Evolutionary conservation across 2,888 invertebrate species (phyloP).

Genomic region (Cerastis leucographa): DNA sequence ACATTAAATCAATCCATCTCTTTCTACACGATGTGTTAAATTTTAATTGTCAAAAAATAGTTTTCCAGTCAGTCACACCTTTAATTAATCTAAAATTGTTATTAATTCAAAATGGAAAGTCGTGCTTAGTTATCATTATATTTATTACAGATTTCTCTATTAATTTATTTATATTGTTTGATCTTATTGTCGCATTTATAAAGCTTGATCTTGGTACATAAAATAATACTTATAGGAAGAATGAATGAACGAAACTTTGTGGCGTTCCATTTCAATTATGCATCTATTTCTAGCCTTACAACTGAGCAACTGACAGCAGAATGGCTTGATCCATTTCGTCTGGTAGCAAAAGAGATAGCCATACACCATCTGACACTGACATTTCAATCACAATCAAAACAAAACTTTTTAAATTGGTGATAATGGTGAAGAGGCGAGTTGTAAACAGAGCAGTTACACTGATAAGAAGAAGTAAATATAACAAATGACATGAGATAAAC

Average conservation of each 20-base stretch:
- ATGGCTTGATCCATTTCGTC: not conserved
- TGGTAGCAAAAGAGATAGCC: slow-evolving; percentile 29
- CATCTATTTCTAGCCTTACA: not conserved
- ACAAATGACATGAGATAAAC: slow-evolving; percentile 27
- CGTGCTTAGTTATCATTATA: not conserved
- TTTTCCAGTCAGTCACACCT: slow-evolving; percentile 28
- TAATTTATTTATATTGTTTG: not conserved
- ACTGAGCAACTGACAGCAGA: slow-evolving; percentile 31
- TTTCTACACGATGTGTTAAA: slow-evolving; percentile 24
- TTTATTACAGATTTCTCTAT: not conserved
- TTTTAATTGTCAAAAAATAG: not conserved
- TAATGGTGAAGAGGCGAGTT: slow-evolving; percentile 22
- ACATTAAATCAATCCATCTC: slow-evolving; percentile 42
- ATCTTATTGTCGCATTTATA: too few relatives aligned
- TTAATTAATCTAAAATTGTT: not conserved
- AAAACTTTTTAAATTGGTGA: slow-evolving; percentile 13
- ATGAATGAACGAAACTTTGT: slow-evolving; percentile 22
- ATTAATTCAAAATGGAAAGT: not conserved
- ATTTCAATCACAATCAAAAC: slow-evolving; percentile 22
- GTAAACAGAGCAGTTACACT: slow-evolving; percentile 48
- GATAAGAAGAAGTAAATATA: slow-evolving; percentile 42
- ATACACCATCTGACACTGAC: slow-evolving; percentile 35
- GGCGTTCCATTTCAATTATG: slow-evolving; percentile 13
- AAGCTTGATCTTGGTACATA: not conserved
- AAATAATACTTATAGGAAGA: not conserved